These are phyloP conservation scores for Macroramphosus scolopax DNA, from an alignment of 2,797 vertebrate genomes.

Conservation along the genomic window DNA sequence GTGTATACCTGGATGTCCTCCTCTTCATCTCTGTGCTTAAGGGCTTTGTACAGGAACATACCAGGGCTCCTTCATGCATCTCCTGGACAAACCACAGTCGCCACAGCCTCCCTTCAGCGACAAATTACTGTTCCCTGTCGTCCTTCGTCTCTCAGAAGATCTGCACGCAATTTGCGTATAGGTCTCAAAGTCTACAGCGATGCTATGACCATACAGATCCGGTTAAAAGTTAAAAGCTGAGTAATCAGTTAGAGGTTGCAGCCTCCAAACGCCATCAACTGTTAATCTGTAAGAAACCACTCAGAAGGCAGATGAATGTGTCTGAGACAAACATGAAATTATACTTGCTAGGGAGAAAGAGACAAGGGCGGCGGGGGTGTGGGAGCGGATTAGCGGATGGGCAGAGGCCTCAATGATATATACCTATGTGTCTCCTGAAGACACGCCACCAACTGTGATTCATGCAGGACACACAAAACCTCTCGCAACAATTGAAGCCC, in stretches of 20 bases:
- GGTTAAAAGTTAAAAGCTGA: constrained; percentile 69
- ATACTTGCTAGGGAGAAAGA: constrained; percentile 62
- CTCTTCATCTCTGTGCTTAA: constrained; percentile 81
- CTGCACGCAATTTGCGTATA: constrained; percentile 21
- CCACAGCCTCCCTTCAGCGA: constrained; percentile 47
- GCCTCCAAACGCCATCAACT: constrained; percentile 55
- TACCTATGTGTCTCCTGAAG: constrained; percentile 59
- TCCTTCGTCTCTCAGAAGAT: constrained; percentile 18
- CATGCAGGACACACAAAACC: constrained; percentile 50
- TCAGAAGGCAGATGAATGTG: constrained; percentile 74
- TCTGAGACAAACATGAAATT: constrained; percentile 75
- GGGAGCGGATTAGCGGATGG: constrained; percentile 66
- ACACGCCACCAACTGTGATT: constrained; percentile 67
- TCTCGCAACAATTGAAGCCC: constrained; percentile 26
- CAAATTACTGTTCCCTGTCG: constrained; percentile 9
- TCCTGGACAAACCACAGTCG: constrained; percentile 65
- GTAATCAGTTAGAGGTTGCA: constrained; percentile 57
- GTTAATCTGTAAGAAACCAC: constrained; percentile 77
- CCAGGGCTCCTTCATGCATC: constrained; percentile 68
- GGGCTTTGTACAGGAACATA: constrained; percentile 82
- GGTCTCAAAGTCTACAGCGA: constrained; percentile 60
- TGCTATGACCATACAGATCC: constrained; percentile 37
- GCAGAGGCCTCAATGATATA: constrained; percentile 75
- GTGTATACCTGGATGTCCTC: constrained; percentile 72
- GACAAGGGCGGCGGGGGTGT: constrained; percentile 56